Evolutionary conservation across 2,888 invertebrate species (phyloP), one percentile per base, ranked within the genome.

Genomic region (Patella ulyssiponensis): DNA sequence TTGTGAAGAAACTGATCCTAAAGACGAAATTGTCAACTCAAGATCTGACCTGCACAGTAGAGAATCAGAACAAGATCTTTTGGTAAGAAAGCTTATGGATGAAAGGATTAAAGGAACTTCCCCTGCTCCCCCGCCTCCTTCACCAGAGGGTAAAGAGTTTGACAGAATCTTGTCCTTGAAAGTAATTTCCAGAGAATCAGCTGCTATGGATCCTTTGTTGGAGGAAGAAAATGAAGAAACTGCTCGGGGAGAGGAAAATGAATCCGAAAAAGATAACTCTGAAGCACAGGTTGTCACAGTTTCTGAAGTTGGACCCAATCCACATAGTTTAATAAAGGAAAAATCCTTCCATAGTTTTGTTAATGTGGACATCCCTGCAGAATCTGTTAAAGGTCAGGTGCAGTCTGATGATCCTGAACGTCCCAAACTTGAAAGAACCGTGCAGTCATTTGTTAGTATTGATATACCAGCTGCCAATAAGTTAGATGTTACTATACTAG

Each of bases 91-190:
- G 54, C 77, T 80, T 33, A 73, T 81, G 76, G 82, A 80, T 71
- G 80, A 81, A n/a, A 79, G 79, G n/a, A 69, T 27, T 9, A 85
- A 85, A 74, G 80, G 78, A 12, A 86, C 86, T 76, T 87, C 88
- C 1, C 88, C 88, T 0, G 89, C 86, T 12, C 89, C 89, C 3
- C 89, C 89, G 2, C 89, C 89, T 12, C 89, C 89, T 0, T 89
- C 89, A 1, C 89, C 89, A 0, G 88, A 89, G 75, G 81, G 83
- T 9, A 86, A 85, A 72, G 85, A 87, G 17, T 33, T 23, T 9
- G 56, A 11, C 72, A 75, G 54, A 20, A 15, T 56, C 4, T n/a
- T 20, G 27, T 75, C 74, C n/a, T 69, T 71, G 58, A 77, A 82
- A 23, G 44, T 77, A 15, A 78, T 77, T 33, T 85, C 85, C 14